A percentile compares a stretch with the other conserved stretches of the same genome.
phyloP scores from a whole-genome alignment of 2,888 invertebrate genomes.

The Elmis aenea region DNA sequence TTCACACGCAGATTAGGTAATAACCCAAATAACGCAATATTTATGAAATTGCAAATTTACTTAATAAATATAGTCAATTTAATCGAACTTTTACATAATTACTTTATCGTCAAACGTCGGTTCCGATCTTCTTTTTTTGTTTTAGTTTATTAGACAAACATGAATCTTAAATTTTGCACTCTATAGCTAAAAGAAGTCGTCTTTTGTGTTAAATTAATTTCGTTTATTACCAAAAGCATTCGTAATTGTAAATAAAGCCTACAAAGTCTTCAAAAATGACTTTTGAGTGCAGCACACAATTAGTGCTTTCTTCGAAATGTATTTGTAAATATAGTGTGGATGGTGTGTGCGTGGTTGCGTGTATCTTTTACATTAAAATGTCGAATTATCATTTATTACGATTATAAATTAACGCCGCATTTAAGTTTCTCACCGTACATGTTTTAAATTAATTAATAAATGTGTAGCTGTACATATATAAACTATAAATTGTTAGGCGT shows the following conservation, averaged over 20 bases:
- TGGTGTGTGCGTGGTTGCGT: conserved; percentile 22
- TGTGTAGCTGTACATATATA: conserved; percentile 15
- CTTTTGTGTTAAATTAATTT: too few relatives aligned
- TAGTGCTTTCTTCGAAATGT: conserved; percentile 28
- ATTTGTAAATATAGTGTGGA: conserved; percentile 39
- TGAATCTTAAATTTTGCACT: too few relatives aligned
- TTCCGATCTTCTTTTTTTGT: too few relatives aligned
- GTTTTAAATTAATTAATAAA: conserved; percentile 6
- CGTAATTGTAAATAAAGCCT: conserved; percentile 1
- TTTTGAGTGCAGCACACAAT: conserved; percentile 17
- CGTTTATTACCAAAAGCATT: too few relatives aligned
- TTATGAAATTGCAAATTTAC: too few relatives aligned
- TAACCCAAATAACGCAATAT: too few relatives aligned
- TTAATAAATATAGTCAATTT: too few relatives aligned
- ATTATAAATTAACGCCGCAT: conserved; percentile 9
- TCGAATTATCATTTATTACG: conserved; percentile 18
- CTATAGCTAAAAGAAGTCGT: too few relatives aligned
- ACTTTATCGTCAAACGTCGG: too few relatives aligned
- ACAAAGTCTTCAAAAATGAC: conserved; percentile 12
- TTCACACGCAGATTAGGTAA: too few relatives aligned
- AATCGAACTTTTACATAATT: too few relatives aligned
- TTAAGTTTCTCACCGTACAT: conserved; percentile 14
- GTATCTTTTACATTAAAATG: conserved; percentile 20
- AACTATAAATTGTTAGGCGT: conserved; percentile 7
- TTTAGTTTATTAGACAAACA: too few relatives aligned